A percentile compares a stretch with the other conserved stretches of the same genome.
phyloP scores from a whole-genome alignment of 2,888 invertebrate species.

The Elysia crispata region DNA sequence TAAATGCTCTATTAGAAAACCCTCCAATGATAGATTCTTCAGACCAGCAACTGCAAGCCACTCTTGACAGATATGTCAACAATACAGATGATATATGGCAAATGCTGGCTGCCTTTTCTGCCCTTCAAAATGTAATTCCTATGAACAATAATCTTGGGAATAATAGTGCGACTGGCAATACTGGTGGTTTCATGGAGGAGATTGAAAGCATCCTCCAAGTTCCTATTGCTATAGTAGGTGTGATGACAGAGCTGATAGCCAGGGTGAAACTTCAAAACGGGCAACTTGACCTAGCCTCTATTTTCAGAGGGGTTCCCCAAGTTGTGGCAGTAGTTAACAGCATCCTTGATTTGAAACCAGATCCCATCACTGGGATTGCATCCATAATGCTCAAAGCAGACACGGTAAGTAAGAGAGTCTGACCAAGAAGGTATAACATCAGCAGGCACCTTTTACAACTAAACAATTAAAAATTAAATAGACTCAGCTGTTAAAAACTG shows the following conservation, averaged over 20 bases:
- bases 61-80: neutral
- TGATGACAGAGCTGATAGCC: slow-evolving; percentile 47
- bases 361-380: slow-evolving; percentile 50
- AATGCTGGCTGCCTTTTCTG: slow-evolving; percentile 24
- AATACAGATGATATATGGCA: slow-evolving; percentile 4
- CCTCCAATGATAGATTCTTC: slow-evolving; percentile 48
- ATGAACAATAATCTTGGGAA: neutral
- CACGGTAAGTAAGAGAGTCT: too few species aligned
- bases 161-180: too few species aligned
- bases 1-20: slow-evolving; percentile 49
- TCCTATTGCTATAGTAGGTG: neutral
- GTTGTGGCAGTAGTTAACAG: slow-evolving; percentile 49
- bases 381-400: too few species aligned
- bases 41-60: neutral
- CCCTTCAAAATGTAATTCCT: slow-evolving; percentile 27
- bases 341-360: slow-evolving; percentile 48
- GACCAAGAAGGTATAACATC: too few species aligned
- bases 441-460: too few species aligned
- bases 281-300: slow-evolving; percentile 53
- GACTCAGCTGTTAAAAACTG: too few species aligned
- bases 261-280: slow-evolving; percentile 46
- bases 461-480: too few species aligned
- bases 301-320: slow-evolving; percentile 52
- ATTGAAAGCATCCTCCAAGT: too few species aligned
- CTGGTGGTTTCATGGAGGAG: too few species aligned